phyloP scores from a whole-genome alignment of 2,113 vertebrate genomes.

The Leptobrachium ailaonicum region DNA sequence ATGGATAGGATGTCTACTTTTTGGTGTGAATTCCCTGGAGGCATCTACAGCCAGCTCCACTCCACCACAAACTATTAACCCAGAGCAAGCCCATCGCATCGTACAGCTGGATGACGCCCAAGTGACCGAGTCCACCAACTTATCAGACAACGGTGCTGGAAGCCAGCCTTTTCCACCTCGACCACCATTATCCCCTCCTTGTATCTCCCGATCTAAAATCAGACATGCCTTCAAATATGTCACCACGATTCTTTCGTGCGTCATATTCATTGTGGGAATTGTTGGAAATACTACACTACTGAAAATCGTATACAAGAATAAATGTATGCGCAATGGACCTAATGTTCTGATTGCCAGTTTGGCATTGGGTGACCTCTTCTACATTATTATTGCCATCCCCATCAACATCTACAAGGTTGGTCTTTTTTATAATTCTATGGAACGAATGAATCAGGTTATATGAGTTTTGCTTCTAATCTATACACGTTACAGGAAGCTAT shows the following conservation, averaged over 20 bases:
- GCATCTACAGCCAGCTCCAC: slow-evolving; percentile 46
- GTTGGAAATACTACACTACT: slow-evolving; percentile 85
- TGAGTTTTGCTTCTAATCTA: too few relatives aligned
- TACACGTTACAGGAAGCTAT: too few relatives aligned
- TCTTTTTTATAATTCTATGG: too few relatives aligned
- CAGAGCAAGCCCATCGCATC: slow-evolving; percentile 48
- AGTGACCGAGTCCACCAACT: slow-evolving; percentile 27
- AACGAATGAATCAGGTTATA: too few relatives aligned
- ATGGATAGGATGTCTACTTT: slow-evolving; percentile 50
- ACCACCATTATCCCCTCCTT: slow-evolving; percentile 68
- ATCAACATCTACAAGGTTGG: slow-evolving; percentile 85
- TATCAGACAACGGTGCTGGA: not conserved
- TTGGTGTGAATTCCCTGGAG: accelerated
- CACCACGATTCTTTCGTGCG: slow-evolving; percentile 83
- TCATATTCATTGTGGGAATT: slow-evolving; percentile 87
- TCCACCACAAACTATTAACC: slow-evolving; percentile 12
- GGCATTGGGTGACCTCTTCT: slow-evolving; percentile 86
- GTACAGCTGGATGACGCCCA: slow-evolving; percentile 22
- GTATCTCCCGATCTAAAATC: slow-evolving; percentile 74
- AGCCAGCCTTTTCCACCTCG: slow-evolving; percentile 18
- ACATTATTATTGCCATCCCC: slow-evolving; percentile 86
- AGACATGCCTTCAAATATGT: slow-evolving; percentile 82
- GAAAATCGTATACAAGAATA: slow-evolving; percentile 90
- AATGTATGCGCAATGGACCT: slow-evolving; percentile 90
- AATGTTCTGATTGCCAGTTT: slow-evolving; percentile 87